These are phyloP conservation scores for Acarapis woodi DNA, from an alignment of 1,140 invertebrate genomes.

Conservation along the genomic window DNA sequence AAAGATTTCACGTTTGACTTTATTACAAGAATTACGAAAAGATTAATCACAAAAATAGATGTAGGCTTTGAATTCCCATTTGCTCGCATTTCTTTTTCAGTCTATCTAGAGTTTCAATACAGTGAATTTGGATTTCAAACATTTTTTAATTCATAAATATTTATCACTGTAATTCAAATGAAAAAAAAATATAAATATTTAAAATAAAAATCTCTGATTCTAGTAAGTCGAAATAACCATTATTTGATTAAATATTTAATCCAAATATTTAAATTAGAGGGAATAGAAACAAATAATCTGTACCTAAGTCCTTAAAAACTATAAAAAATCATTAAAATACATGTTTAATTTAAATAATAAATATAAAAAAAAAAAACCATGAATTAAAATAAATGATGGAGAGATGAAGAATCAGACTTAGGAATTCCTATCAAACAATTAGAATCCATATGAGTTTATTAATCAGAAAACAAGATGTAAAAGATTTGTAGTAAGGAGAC, in stretches of 20 bases:
- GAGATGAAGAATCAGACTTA: background rate
- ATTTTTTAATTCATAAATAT: slow-evolving; percentile 18
- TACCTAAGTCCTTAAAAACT: background rate
- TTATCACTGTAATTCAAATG: slow-evolving; percentile 17
- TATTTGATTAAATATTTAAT: background rate
- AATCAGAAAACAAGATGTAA: too few relatives aligned
- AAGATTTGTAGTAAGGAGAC: too few relatives aligned
- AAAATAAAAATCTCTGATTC: too few relatives aligned
- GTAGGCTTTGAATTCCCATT: too few relatives aligned
- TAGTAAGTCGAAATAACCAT: too few relatives aligned
- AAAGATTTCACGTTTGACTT: too few relatives aligned
- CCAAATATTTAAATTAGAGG: background rate
- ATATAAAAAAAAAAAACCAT: background rate
- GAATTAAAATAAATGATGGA: background rate
- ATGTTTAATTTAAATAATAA: background rate
- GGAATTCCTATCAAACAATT: background rate
- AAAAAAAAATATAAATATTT: background rate
- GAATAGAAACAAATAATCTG: background rate
- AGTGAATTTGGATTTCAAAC: slow-evolving; percentile 23
- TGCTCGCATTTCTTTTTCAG: too few relatives aligned
- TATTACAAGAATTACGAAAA: too few relatives aligned
- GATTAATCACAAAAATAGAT: too few relatives aligned
- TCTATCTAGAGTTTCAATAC: too few relatives aligned
- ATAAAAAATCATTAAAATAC: background rate
- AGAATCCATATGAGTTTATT: too few relatives aligned